Conservation (phyloP, 2,888 invertebrate species). For the Cosmia pyralina region DNA sequence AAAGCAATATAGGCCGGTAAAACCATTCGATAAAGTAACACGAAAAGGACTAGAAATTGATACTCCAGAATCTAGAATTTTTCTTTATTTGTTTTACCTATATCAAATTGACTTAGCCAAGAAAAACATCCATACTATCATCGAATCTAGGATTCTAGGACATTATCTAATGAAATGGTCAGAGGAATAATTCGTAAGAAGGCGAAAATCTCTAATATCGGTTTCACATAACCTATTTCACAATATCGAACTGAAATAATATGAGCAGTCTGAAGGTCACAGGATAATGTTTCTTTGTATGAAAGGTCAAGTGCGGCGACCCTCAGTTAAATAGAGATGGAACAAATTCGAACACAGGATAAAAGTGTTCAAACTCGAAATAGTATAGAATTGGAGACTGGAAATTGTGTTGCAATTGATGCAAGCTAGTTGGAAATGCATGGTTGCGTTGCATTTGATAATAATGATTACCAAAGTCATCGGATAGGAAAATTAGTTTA, state of each 20-base stretch:
- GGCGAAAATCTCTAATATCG: slow-evolving; percentile 52
- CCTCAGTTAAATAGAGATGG: slow-evolving; percentile 45
- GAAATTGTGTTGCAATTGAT: slow-evolving; percentile 22
- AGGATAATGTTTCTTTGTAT: slow-evolving; percentile 53
- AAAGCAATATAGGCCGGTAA: slow-evolving; percentile 15
- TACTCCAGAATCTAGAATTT: slow-evolving; percentile 2
- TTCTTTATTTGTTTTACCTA: background rate
- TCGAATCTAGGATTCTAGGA: slow-evolving; percentile 21
- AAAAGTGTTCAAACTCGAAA: slow-evolving; percentile 12
- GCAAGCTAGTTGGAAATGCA: background rate
- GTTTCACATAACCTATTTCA: slow-evolving; percentile 61
- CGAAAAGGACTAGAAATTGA: slow-evolving; percentile 16
- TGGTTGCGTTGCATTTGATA: background rate
- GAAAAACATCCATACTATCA: background rate
- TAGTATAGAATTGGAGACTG: background rate
- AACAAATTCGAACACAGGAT: slow-evolving; percentile 30
- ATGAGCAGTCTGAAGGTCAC: slow-evolving; percentile 56
- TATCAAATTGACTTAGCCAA: background rate
- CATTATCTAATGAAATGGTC: slow-evolving; percentile 35
- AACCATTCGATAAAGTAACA: slow-evolving; percentile 12
- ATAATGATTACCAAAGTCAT: background rate
- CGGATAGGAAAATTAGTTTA: background rate
- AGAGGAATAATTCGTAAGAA: slow-evolving; percentile 38
- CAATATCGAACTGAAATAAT: slow-evolving; percentile 51
- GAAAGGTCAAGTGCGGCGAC: slow-evolving; percentile 59